Percentiles rank a stretch among this genome's conserved stretches.
These are phyloP conservation scores for Dryomyza anilis DNA, from an alignment of 2,888 invertebrate species.

Conservation along the genomic window DNA sequence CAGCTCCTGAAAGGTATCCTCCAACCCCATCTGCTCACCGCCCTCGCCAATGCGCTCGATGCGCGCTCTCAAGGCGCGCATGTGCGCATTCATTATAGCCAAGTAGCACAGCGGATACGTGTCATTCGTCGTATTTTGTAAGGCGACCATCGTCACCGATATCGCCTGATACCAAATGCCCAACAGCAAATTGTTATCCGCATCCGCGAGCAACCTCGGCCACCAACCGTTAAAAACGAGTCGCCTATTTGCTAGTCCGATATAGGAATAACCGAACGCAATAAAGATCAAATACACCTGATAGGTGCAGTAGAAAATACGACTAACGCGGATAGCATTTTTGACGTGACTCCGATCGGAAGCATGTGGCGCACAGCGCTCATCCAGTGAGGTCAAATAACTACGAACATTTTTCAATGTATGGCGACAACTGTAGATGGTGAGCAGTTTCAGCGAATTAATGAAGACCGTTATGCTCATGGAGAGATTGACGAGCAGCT, in stretches of 20 bases:
- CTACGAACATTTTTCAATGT: constrained; percentile 20
- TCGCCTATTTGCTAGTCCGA: constrained; percentile 29
- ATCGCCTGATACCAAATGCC: constrained; percentile 32
- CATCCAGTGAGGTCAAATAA: constrained; percentile 33
- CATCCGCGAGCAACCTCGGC: constrained; percentile 32
- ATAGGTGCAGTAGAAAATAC: constrained; percentile 26
- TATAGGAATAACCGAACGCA: constrained; percentile 28
- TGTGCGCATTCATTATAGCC: constrained; percentile 36
- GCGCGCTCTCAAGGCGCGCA: constrained; percentile 35
- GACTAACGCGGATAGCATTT: constrained; percentile 30
- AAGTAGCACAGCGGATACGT: constrained; percentile 38
- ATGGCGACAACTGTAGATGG: constrained; percentile 17
- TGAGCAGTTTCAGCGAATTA: constrained; percentile 32
- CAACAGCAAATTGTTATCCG: constrained; percentile 29
- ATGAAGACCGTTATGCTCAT: constrained; percentile 32
- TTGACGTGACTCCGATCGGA: constrained; percentile 34
- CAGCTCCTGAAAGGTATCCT: constrained; percentile 38
- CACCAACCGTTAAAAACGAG: constrained; percentile 37
- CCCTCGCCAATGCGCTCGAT: constrained; percentile 38
- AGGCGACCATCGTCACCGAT: constrained; percentile 16
- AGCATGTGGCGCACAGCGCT: constrained; percentile 21
- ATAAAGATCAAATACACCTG: constrained; percentile 29
- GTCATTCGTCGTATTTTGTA: constrained; percentile 38
- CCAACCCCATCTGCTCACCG: neutral
- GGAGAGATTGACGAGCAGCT: constrained; percentile 35